Conservation (phyloP, 2,113 vertebrate genomes). For the Cricetomys ansorgei region DNA sequence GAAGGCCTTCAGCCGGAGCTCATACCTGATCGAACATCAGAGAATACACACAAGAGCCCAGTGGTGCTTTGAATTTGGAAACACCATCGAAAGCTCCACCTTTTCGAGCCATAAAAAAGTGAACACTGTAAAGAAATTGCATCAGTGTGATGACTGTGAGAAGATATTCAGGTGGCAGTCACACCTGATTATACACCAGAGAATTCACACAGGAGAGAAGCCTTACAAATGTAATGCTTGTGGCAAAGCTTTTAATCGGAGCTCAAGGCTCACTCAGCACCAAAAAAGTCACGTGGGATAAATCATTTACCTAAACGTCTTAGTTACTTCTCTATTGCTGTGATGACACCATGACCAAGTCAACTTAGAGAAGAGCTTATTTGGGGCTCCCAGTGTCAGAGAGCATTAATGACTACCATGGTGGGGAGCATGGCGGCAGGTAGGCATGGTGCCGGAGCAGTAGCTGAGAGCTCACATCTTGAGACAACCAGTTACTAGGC, state of each 20-base stretch:
- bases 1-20: constrained; percentile 79
- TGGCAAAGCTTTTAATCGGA: constrained; percentile 78
- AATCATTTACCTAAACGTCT: background rate
- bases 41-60: constrained; percentile 77
- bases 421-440: too few relatives aligned
- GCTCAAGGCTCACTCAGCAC: constrained; percentile 79
- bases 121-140: constrained; percentile 64
- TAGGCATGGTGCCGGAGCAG: background rate
- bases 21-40: constrained; percentile 79
- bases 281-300: constrained; percentile 74
- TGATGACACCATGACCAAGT: background rate
- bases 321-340: background rate
- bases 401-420: background rate
- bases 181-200: constrained; percentile 77
- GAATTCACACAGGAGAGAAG: constrained; percentile 78
- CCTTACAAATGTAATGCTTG: constrained; percentile 76
- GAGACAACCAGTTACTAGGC: background rate
- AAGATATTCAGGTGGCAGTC: constrained; percentile 81
- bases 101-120: constrained; percentile 57
- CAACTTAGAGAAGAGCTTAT: background rate
- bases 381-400: background rate
- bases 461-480: background rate
- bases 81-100: constrained; percentile 28
- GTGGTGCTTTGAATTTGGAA: constrained; percentile 67
- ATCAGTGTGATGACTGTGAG: constrained; percentile 76